phyloP scores from a whole-genome alignment of 2,888 invertebrate species.

The Lasioglossum zephyrum region DNA sequence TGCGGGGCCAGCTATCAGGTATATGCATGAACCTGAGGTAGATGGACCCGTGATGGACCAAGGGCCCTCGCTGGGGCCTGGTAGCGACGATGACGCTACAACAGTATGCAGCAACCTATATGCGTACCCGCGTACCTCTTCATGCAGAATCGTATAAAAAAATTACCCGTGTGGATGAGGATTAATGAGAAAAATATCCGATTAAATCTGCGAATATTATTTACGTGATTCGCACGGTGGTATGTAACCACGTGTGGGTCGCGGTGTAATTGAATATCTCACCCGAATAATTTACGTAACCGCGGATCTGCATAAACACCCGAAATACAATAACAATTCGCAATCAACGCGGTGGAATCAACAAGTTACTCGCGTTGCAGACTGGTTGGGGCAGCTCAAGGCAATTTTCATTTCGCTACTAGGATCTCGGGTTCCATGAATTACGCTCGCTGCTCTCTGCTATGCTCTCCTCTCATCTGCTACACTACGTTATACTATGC shows the following conservation, averaged over 20 bases:
- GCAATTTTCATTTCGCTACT: constrained; percentile 24
- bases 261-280: neutral
- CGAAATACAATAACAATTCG: neutral
- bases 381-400: too few relatives aligned
- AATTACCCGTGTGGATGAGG: too few relatives aligned
- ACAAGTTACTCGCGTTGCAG: neutral
- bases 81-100: too few relatives aligned
- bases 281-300: neutral
- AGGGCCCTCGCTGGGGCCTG: too few relatives aligned
- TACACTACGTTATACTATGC: neutral
- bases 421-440: constrained; percentile 26
- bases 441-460: neutral
- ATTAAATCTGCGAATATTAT: too few relatives aligned
- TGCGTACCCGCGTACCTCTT: too few relatives aligned
- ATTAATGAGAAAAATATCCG: too few relatives aligned
- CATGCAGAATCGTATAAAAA: too few relatives aligned
- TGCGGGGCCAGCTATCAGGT: too few relatives aligned
- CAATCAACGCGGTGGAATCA: neutral
- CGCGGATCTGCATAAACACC: neutral
- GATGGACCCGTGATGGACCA: too few relatives aligned
- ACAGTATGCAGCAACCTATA: too few relatives aligned
- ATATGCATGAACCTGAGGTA: too few relatives aligned
- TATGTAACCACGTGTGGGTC: neutral
- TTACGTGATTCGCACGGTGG: neutral
- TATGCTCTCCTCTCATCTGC: neutral